Percentiles rank a stretch among this genome's conserved stretches.
These are phyloP conservation scores for Scolopax rusticola DNA, from an alignment of 2,797 vertebrate genomes.

Conservation along the genomic window DNA sequence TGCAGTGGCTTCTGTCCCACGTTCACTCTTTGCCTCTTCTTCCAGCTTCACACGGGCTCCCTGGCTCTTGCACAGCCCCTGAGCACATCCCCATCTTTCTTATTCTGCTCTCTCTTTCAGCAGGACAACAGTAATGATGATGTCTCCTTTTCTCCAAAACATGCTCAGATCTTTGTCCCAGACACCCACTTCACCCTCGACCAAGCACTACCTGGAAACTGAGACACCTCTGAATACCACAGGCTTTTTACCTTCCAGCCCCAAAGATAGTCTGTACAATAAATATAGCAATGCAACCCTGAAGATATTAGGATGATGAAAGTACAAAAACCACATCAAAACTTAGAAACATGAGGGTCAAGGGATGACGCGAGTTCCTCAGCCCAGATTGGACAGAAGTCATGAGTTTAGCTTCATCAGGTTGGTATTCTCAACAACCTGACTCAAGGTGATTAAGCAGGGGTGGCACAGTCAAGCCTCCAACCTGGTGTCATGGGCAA, in stretches of 20 bases:
- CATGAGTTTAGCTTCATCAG: background rate
- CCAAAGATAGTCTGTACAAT: background rate
- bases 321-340: background rate
- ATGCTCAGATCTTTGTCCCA: background rate
- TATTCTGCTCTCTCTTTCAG: background rate
- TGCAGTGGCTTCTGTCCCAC: background rate
- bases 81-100: background rate
- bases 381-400: background rate
- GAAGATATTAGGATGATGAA: background rate
- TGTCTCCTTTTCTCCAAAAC: background rate
- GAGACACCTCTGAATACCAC: background rate
- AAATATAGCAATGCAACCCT: background rate
- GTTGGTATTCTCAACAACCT: background rate
- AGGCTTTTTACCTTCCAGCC: background rate
- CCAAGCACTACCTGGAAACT: background rate
- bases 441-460: background rate
- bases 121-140: background rate
- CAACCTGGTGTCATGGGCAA: background rate
- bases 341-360: background rate
- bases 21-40: rapidly evolving
- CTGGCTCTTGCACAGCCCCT: background rate
- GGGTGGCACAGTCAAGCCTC: background rate
- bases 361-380: background rate
- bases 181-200: background rate
- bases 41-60: background rate